Base-by-base conservation (phyloP, 2,888 invertebrate species). In the Dioctria rufipes region DNA sequence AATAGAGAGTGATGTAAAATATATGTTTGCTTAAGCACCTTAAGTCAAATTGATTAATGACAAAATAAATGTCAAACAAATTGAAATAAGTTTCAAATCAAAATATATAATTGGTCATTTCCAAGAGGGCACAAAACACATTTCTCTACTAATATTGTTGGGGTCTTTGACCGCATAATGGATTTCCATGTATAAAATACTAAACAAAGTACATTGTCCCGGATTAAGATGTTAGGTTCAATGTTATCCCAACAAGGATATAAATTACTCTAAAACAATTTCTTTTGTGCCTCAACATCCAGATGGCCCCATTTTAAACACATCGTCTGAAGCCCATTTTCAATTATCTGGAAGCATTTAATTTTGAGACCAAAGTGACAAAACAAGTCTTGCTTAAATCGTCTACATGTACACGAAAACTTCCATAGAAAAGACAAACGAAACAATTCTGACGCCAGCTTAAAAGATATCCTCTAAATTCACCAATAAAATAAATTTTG, bases 401-500 rank as follows among this genome's bases (percentile, higher is more conserved):
- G 39, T 37, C 3, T 37, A 2, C 40, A 37, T 63, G 11, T 61
- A 61, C 13, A 61, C 8, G 39, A 40, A 37, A 11, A 40, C 54
- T 8, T 2, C 1, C 11, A 11, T 54, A 54, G 11, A 54, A n/a
- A n/a, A n/a, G 54, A 5, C 39, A 54, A 71, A 54, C 54, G 54
- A n/a, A 71, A 46, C 71, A 73, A 54, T 73, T 13, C 63, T 46
- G 77, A 61, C 49, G 46, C 49, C 61, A 77, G 63, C 49, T 71
- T 42, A 63, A 80, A 37, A 51, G 54, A 80, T 80, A 73, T 73
- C 80, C 51, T 61, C 61, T 80, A 80, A 71, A 80, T 54, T 80
- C 49, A 46, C 39, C 60, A 80, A 80, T 80, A 61, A 69, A 80
- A 80, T 80, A 80, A 80, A 80, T 80, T 80, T 71, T 60, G 42